Percentiles rank a stretch among this genome's conserved stretches.
Conservation (phyloP, 2,888 invertebrate genomes). For the Silvanus unidentatus region DNA sequence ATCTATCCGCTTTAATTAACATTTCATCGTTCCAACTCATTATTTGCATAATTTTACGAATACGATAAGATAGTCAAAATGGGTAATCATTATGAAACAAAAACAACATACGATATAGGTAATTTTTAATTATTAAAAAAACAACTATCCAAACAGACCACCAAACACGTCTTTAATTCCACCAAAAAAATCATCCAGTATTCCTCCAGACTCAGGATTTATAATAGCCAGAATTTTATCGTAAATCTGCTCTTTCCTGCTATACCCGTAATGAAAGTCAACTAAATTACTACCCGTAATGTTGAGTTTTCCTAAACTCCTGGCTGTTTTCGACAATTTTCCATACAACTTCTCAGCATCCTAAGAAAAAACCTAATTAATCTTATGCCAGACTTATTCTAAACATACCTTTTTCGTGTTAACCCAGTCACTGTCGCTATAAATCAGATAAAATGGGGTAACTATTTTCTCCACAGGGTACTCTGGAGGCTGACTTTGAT, state of each 20-base stretch:
- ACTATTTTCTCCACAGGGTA: constrained; percentile 18
- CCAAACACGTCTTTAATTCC: no score
- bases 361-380: constrained; percentile 6
- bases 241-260: constrained; percentile 4
- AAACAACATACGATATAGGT: no score
- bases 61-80: no score
- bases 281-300: constrained; percentile 4
- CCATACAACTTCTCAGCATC: constrained; percentile 6
- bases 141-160: no score
- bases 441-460: constrained; percentile 13
- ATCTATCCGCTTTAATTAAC: no score
- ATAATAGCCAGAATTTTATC: background rate
- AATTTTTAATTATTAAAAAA: no score
- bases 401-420: background rate
- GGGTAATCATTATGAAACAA: no score
- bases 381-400: background rate
- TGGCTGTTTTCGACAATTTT: constrained; percentile 4
- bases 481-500: constrained; percentile 8
- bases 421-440: constrained; percentile 6
- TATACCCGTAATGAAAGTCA: constrained; percentile 10
- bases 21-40: no score
- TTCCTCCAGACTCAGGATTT: no score
- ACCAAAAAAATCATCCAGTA: no score
- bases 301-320: constrained; percentile 6
- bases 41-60: no score